Base-by-base conservation (phyloP, 2,888 invertebrate species). In the Acrobasis consociella region DNA sequence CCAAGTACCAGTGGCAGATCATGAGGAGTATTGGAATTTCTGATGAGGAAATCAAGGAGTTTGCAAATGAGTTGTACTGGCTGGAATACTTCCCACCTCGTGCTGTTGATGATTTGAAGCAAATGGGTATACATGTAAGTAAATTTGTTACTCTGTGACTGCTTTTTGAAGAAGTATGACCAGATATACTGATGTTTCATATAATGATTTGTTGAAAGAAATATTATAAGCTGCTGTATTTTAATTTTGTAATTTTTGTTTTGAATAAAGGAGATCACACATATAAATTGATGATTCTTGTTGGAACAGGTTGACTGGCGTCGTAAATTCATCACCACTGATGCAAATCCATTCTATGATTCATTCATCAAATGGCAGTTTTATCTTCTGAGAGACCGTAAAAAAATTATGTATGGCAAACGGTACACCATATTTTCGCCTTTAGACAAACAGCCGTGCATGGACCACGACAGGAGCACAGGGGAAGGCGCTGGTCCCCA, bases 361-460 rank as follows among this genome's bases (percentile, higher is more conserved):
- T 98, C 99, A 0, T 99, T 99, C 88, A 96, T 99, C 0, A 94
- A 97, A 64, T 99, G 99, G 99, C 99, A 99, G 86, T 99, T 97
- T 85, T 87, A 96, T 64, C 96, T 96, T 69, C 91, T 99, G 31
- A 97, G 95, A 81, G 95, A 95, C 65, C 94, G 96, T 56, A 97
- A 97, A 67, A 99, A 98, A 89, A 95, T 99, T 38, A 96, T 97
- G 91, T 99, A 97, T 91, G 99, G 99, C 16, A 99, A 99, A 91
- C 94, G 99, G 8, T 97, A 99, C 81, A 98, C 99, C 0, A 97
- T 99, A 70, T 99, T 95, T 87, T 99, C 99, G 0, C 98, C 99
- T 0, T 95, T 97, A 77, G 99, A 99, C 89, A 96, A 96, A 9
- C 99, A 99, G 83, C 99, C 99, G 0, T 99, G 99, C 83, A 99